These are phyloP conservation scores for Laticauda laticaudata DNA, from an alignment of 2,113 vertebrate species.

Conservation along the genomic window DNA sequence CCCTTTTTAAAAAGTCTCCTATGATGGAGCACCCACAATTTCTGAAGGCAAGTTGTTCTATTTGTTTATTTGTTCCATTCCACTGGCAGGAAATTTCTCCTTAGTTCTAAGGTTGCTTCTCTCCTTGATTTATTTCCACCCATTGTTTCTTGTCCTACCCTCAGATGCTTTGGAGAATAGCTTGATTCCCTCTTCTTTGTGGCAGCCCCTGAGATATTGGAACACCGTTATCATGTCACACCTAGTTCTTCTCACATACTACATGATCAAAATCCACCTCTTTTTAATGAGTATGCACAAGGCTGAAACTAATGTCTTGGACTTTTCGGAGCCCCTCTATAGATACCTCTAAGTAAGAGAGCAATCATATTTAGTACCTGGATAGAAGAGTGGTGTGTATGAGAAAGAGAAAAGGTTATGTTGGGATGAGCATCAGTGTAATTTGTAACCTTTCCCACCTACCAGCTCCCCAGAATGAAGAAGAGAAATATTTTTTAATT, in stretches of 20 bases:
- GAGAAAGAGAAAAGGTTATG: slow-evolving; percentile 21
- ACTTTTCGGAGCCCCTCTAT: not conserved
- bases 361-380: not conserved
- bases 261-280: not conserved
- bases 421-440: slow-evolving; percentile 18
- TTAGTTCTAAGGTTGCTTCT: not conserved
- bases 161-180: not conserved
- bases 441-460: not conserved
- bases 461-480: not conserved
- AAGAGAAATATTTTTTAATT: slow-evolving; percentile 12
- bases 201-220: not conserved
- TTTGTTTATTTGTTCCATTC: not conserved
- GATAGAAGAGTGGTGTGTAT: not conserved
- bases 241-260: not conserved
- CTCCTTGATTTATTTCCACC: not conserved
- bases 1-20: not conserved
- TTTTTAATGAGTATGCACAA: not conserved
- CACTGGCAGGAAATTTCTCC: not conserved
- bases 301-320: not conserved
- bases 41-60: not conserved
- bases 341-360: not conserved
- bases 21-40: not conserved
- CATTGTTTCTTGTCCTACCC: not conserved
- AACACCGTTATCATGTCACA: not conserved
- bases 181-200: not conserved